A percentile compares a stretch with the other conserved stretches of the same genome.
phyloP scores from a whole-genome alignment of 1,140 invertebrate species.

The Pissodes strobi region DNA sequence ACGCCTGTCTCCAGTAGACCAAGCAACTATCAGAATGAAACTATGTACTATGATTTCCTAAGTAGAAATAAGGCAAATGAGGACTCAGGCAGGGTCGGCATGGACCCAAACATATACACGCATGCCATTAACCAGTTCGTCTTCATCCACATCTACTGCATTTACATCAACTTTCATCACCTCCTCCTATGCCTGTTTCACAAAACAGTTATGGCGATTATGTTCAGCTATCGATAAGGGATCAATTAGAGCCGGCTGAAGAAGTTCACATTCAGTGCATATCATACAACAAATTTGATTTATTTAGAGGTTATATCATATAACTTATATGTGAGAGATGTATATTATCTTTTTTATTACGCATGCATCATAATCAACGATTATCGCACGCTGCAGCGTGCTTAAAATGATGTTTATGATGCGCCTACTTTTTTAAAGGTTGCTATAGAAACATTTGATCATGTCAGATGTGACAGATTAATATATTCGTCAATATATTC shows the following conservation, averaged over 20 bases:
- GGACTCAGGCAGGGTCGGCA: neutral
- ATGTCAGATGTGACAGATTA: too few species aligned
- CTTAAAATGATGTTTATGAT: too few species aligned
- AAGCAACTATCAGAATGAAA: constrained; percentile 4
- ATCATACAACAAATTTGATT: neutral
- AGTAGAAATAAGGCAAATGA: neutral
- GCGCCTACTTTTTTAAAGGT: too few species aligned
- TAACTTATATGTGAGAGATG: neutral
- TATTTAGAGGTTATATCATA: neutral
- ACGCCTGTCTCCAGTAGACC: neutral
- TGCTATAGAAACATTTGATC: too few species aligned
- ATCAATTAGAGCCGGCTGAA: neutral
- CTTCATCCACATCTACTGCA: neutral
- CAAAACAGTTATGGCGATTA: neutral
- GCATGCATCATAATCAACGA: too few species aligned
- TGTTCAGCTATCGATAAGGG: neutral
- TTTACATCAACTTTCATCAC: too few species aligned
- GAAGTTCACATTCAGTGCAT: neutral
- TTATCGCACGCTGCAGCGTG: too few species aligned
- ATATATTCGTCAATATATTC: too few species aligned
- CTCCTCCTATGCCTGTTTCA: neutral
- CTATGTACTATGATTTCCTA: neutral
- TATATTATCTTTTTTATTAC: too few species aligned
- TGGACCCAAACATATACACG: neutral
- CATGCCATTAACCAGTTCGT: neutral